Percentiles rank a stretch among this genome's conserved stretches.
Conservation (phyloP, 2,888 invertebrate genomes). For the Cryptocephalus moraei region DNA sequence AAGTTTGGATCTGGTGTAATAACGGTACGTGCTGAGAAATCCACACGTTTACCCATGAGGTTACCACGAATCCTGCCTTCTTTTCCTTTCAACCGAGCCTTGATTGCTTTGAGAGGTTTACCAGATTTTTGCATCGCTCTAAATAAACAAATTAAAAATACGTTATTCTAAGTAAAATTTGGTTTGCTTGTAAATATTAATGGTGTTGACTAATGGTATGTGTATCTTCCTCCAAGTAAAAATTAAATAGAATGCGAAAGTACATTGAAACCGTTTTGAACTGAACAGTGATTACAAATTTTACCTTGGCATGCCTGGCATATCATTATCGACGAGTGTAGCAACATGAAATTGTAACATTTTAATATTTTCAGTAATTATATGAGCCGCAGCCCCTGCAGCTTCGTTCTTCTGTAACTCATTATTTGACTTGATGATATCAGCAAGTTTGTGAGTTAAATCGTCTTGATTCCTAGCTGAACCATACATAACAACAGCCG, state of each 20-base stretch:
- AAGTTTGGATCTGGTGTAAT: slow-evolving; percentile 94
- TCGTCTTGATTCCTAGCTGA: slow-evolving; percentile 98
- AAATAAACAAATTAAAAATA: slow-evolving; percentile 21
- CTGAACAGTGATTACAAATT: neutral
- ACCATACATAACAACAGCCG: slow-evolving; percentile 99
- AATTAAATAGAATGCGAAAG: neutral
- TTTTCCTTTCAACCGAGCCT: slow-evolving; percentile 93
- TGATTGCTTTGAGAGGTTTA: slow-evolving; percentile 94
- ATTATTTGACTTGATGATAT: slow-evolving; percentile 97
- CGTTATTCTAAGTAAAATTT: neutral
- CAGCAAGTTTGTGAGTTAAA: slow-evolving; percentile 96
- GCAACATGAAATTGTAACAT: slow-evolving; percentile 98
- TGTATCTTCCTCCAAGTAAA: neutral
- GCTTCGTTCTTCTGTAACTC: slow-evolving; percentile 91
- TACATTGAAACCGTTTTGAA: neutral
- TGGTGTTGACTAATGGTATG: neutral
- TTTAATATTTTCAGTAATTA: slow-evolving; percentile 92
- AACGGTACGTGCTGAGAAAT: slow-evolving; percentile 98
- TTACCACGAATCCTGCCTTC: slow-evolving; percentile 99
- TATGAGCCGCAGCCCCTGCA: slow-evolving; percentile 94
- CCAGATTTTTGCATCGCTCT: slow-evolving; percentile 99
- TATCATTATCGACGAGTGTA: slow-evolving; percentile 96
- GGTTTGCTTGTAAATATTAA: neutral
- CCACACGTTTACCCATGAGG: slow-evolving; percentile 99
- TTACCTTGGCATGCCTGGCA: slow-evolving; percentile 89